phyloP scores from a whole-genome alignment of 2,113 vertebrate genomes.

The Zosterops japonicus region DNA sequence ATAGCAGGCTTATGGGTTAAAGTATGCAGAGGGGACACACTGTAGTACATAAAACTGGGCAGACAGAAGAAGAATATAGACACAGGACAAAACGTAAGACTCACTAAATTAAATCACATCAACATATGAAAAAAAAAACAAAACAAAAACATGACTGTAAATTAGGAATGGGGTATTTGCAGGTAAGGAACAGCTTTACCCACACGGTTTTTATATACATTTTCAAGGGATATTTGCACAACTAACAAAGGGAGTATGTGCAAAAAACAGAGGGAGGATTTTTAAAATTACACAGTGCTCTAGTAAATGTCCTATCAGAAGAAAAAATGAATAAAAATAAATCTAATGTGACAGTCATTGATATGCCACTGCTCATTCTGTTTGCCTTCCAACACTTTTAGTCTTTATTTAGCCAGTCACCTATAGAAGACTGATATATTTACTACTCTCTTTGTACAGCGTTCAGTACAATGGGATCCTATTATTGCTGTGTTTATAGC shows the following conservation, averaged over 20 bases:
- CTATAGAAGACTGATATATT: not conserved
- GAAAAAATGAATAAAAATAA: not conserved
- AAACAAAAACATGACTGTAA: not conserved
- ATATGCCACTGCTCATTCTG: not conserved
- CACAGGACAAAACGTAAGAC: not conserved
- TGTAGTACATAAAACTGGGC: not conserved
- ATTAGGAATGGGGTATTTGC: not conserved
- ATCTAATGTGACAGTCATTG: not conserved
- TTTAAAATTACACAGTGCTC: not conserved
- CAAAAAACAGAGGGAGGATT: not conserved
- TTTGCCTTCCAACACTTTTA: not conserved
- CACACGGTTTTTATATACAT: not conserved
- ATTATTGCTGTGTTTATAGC: not conserved
- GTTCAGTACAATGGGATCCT: not conserved
- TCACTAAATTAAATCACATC: not conserved
- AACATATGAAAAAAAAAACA: not conserved
- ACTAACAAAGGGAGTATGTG: not conserved
- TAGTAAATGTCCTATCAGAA: not conserved
- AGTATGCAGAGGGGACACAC: not conserved
- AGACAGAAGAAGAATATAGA: not conserved
- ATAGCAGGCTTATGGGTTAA: not conserved
- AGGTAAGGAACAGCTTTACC: not conserved
- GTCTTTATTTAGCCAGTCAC: not conserved
- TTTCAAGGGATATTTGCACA: not conserved
- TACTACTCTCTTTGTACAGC: not conserved